Evolutionary conservation across 2,888 invertebrate species (phyloP).

Genomic region (Chloroclysta siterata): DNA sequence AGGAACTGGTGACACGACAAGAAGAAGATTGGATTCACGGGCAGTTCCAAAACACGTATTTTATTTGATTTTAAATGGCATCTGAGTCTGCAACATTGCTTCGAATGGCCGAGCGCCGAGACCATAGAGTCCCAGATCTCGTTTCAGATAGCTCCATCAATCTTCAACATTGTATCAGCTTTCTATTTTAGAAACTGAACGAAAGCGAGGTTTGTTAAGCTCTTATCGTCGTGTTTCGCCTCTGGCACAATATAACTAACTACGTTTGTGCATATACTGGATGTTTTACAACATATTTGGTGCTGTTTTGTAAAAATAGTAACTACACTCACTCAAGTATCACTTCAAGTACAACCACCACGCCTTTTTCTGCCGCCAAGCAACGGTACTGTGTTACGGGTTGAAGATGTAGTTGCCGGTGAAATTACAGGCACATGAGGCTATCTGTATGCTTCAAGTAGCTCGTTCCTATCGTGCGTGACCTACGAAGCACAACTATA

Average conservation of each 20-base stretch:
- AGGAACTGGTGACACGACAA: too few species aligned
- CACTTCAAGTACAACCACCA: too few species aligned
- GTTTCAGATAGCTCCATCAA: conserved; percentile 78
- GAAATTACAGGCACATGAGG: too few species aligned
- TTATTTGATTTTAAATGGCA: conserved; percentile 63
- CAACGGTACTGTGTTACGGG: too few species aligned
- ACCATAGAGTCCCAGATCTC: conserved; percentile 69
- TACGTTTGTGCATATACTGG: neutral
- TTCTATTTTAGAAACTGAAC: conserved; percentile 59
- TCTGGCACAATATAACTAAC: conserved; percentile 22
- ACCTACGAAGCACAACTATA: too few species aligned
- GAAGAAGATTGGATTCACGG: conserved; percentile 27
- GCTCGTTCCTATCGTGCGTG: too few species aligned
- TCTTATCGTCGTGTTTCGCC: conserved; percentile 51
- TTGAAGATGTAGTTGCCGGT: too few species aligned
- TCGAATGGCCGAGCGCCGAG: conserved; percentile 49
- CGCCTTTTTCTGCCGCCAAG: too few species aligned
- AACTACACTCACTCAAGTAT: too few species aligned
- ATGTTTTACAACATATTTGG: too few species aligned
- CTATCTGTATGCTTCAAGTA: too few species aligned
- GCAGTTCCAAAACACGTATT: conserved; percentile 47
- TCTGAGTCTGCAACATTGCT: conserved; percentile 56
- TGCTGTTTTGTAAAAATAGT: too few species aligned
- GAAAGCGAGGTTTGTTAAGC: conserved; percentile 53
- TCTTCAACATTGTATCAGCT: conserved; percentile 73